Evolutionary conservation across 2,797 vertebrate species (phyloP).

Genomic region (Epinephelus coioides): DNA sequence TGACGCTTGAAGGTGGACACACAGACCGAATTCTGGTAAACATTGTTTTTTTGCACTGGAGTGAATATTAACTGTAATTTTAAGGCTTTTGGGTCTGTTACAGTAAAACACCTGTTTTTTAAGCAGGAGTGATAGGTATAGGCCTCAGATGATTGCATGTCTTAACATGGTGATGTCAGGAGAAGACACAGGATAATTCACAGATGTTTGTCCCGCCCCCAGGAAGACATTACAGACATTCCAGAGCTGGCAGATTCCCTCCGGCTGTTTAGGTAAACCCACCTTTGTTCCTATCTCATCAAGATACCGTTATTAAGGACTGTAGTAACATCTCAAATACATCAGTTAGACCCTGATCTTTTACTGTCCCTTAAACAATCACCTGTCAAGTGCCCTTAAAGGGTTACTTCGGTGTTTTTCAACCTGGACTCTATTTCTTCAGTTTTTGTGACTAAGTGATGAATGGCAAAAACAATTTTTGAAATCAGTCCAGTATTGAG

Average conservation of each 20-base stretch:
- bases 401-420: too few species aligned
- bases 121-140: slow-evolving; percentile 30
- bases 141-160: slow-evolving; percentile 58
- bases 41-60: slow-evolving; percentile 23
- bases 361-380: background rate
- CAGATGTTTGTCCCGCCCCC: slow-evolving; percentile 78
- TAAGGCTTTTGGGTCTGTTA: slow-evolving; percentile 29
- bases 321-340: background rate
- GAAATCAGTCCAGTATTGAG: too few species aligned
- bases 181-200: slow-evolving; percentile 64
- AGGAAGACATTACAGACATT: slow-evolving; percentile 99
- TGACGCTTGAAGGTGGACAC: slow-evolving; percentile 92
- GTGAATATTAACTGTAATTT: slow-evolving; percentile 15
- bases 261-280: slow-evolving; percentile 93
- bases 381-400: background rate
- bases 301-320: background rate
- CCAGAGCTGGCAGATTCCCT: slow-evolving; percentile 95
- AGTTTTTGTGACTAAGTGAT: too few species aligned
- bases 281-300: slow-evolving; percentile 16
- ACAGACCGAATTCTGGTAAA: slow-evolving; percentile 92
- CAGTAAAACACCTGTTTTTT: slow-evolving; percentile 64
- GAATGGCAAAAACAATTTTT: too few species aligned
- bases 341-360: background rate
- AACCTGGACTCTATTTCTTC: too few species aligned
- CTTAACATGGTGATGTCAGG: slow-evolving; percentile 56